Evolutionary conservation across 2,113 vertebrate genomes (phyloP).

Genomic region (Oreochromis aureus): DNA sequence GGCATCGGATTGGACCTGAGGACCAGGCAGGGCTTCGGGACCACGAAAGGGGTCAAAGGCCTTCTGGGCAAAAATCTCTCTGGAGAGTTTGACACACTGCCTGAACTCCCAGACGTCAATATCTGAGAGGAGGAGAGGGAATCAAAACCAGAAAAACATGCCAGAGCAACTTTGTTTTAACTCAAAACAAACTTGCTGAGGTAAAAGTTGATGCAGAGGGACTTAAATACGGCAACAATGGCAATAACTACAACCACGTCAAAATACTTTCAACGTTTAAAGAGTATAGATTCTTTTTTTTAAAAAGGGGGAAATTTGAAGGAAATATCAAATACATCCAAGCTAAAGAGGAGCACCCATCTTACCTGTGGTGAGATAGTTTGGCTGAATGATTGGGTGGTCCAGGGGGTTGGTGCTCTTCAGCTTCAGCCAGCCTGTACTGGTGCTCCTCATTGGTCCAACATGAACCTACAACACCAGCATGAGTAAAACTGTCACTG

Average conservation of each 20-base stretch:
- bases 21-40: conserved; percentile 82
- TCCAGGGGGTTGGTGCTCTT: conserved; percentile 81
- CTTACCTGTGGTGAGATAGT: conserved; percentile 91
- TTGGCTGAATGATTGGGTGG: conserved; percentile 89
- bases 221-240: background rate
- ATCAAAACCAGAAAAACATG: background rate
- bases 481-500: background rate
- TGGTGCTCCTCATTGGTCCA: conserved; percentile 87
- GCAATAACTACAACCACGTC: background rate
- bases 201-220: background rate
- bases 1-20: conserved; percentile 75
- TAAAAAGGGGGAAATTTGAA: background rate
- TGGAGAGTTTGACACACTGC: conserved; percentile 80
- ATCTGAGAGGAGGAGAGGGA: conserved; percentile 67
- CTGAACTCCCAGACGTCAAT: conserved; percentile 85
- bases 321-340: background rate
- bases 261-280: background rate
- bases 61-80: conserved; percentile 92
- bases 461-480: conserved; percentile 82
- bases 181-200: background rate
- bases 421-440: conserved; percentile 89
- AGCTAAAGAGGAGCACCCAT: background rate
- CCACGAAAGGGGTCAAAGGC: conserved; percentile 87
- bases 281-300: background rate
- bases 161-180: background rate